Percentiles rank a stretch among this genome's conserved stretches.
These are phyloP conservation scores for Macrochelys suwanniensis DNA, from an alignment of 2,797 vertebrate species.

Conservation along the genomic window DNA sequence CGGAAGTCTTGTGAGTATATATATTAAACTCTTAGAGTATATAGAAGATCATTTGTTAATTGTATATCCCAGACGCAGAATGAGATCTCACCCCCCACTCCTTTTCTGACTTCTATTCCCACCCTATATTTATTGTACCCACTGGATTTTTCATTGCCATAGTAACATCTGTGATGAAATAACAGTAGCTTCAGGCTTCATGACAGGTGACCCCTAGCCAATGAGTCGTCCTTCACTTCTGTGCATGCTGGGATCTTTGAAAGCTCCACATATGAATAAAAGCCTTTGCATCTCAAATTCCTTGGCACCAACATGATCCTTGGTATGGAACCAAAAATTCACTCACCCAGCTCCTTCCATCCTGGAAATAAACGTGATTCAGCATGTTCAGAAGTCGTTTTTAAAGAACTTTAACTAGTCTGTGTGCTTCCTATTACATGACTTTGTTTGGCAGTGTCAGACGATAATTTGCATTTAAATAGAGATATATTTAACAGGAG, in stretches of 20 bases:
- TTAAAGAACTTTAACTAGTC: constrained; percentile 34
- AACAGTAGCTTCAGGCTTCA: background rate
- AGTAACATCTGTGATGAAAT: rapidly evolving
- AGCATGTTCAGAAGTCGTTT: constrained; percentile 12
- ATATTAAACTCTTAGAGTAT: background rate
- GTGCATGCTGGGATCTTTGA: background rate
- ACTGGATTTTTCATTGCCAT: background rate
- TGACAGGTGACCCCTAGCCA: background rate
- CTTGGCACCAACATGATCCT: background rate
- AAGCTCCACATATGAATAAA: constrained; percentile 21
- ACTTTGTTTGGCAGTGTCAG: constrained; percentile 61
- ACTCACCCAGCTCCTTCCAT: background rate
- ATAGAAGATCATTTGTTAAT: background rate
- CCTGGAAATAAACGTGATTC: constrained; percentile 43
- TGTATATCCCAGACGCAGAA: background rate
- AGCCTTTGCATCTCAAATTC: background rate
- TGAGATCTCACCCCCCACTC: background rate
- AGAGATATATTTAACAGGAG: constrained; percentile 61
- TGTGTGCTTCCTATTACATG: constrained; percentile 29
- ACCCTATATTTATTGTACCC: background rate
- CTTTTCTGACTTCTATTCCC: background rate
- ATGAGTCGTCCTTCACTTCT: background rate
- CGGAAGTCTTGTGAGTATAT: background rate
- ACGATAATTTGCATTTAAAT: constrained; percentile 67
- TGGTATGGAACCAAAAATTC: background rate